Percentiles rank a stretch among this genome's conserved stretches.
Evolutionary conservation across 2,113 vertebrate species (phyloP).

Genomic region (Vulpes ferrilata): DNA sequence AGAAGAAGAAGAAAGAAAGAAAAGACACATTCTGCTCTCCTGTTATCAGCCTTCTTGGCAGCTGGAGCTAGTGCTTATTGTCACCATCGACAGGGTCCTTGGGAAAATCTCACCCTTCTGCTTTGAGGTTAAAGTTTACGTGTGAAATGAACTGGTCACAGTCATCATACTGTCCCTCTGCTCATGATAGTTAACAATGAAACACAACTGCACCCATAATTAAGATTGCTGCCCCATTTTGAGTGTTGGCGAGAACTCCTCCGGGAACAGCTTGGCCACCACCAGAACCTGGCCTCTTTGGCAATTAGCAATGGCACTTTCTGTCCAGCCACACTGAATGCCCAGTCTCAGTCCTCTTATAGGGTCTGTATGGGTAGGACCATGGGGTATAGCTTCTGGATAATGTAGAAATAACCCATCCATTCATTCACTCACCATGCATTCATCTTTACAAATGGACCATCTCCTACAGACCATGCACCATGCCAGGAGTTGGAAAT

Average conservation of each 20-base stretch:
- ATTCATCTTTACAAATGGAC: not conserved
- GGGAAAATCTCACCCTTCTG: not conserved
- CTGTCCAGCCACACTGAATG: not conserved
- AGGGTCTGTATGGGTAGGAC: not conserved
- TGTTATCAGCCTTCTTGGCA: slow-evolving; percentile 73
- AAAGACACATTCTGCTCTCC: slow-evolving; percentile 51
- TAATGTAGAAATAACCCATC: not conserved
- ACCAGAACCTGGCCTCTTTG: not conserved
- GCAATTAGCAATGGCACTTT: not conserved
- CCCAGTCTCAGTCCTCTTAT: fast-evolving
- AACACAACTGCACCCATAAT: not conserved
- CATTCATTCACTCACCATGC: not conserved
- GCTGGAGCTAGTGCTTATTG: slow-evolving; percentile 67
- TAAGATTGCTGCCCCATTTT: not conserved
- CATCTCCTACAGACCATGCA: not conserved
- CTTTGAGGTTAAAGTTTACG: slow-evolving; percentile 11
- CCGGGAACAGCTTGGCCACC: not conserved
- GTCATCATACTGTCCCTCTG: not conserved
- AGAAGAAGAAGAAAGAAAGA: not conserved
- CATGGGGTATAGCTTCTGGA: not conserved
- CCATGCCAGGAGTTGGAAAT: not conserved
- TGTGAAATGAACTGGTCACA: not conserved
- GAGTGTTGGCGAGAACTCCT: fast-evolving
- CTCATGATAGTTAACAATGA: not conserved
- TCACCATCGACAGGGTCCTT: slow-evolving; percentile 27